Evolutionary conservation across 2,888 invertebrate genomes (phyloP), one percentile per base, ranked within the genome.

Genomic region (Tribolium freemani): DNA sequence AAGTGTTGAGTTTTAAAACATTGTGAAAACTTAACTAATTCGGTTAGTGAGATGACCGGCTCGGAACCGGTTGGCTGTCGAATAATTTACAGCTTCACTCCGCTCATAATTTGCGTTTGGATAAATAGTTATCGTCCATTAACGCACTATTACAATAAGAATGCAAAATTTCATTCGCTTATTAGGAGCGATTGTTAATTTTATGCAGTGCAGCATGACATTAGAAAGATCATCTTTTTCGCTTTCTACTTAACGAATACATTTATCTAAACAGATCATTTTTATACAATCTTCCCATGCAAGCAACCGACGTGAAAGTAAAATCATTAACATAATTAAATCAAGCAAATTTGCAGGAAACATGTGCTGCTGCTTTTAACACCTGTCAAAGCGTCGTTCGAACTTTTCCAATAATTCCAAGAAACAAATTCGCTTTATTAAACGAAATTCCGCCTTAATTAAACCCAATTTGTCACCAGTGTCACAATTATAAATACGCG

Each of bases 121-220:
- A 51, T 44, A 51, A 44, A 44, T 53, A 31, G 53, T 64, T 64
- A 64, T 53, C 53, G 16, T 20, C 5, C 10, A 31, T 58, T 30
- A 21, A 30, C 13, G 51, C 13, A 30, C 50, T n/a, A 6, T 21
- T 10, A n/a, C 13, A 50, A 61, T 26, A 31, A 26, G 6, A 64
- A 64, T 53, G 64, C 53, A 64, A 64, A 51, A 51, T 64, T 61
- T 63, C 30, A 51, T 51, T 51, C 11, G 10, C 26, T 30, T 38
- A 61, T 63, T 38, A 51, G 48, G 26, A 13, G 57, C 1, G 6
- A 16, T 46, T 11, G 26, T 58, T 46, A 58, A 54, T 54, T 26
- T 54, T 10, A 30, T 30, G 46, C 44, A 44, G 21, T 21, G 9
- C 21, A 13, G 21, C 53, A 38, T 44, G 45, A 38, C 31, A 38